Conservation (phyloP, 92 coral and sea anemone genomes). For the Bergia puertoricense region DNA sequence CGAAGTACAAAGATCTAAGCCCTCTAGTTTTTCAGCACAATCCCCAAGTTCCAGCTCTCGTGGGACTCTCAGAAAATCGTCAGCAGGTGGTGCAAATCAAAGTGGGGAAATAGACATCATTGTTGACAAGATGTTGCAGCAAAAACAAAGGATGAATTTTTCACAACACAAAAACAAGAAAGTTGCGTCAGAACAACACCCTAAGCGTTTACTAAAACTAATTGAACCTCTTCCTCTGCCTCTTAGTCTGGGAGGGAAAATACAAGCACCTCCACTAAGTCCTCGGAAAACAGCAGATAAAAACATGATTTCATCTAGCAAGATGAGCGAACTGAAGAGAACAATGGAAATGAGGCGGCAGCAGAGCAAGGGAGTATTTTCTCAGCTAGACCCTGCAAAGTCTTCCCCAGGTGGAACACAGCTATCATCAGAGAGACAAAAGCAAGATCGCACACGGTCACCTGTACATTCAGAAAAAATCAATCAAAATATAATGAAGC, state of each 20-base stretch:
- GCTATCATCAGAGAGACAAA: neutral
- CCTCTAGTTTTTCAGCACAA: neutral
- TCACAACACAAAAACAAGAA: conserved; percentile 12
- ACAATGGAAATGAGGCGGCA: conserved; percentile 29
- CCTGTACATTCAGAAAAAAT: neutral
- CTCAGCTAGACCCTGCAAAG: neutral
- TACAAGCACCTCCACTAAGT: conserved; percentile 14
- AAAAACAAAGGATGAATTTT: neutral
- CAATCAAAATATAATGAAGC: neutral
- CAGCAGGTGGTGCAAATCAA: neutral
- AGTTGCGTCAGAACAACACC: neutral
- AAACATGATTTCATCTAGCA: conserved; percentile 7
- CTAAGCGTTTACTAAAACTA: neutral
- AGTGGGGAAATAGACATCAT: conserved; percentile 14
- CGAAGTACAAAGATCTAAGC: neutral
- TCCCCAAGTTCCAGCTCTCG: neutral
- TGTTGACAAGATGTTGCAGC: conserved; percentile 21
- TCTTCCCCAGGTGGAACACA: neutral
- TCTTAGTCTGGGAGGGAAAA: neutral
- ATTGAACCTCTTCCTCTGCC: conserved; percentile 30
- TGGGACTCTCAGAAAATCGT: neutral
- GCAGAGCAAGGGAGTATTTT: neutral
- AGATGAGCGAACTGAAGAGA: conserved; percentile 24
- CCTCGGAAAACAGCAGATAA: conserved; percentile 6
- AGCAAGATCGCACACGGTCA: neutral